Conservation (phyloP, 2,797 vertebrate species). For the Pantherophis vulpinus region DNA sequence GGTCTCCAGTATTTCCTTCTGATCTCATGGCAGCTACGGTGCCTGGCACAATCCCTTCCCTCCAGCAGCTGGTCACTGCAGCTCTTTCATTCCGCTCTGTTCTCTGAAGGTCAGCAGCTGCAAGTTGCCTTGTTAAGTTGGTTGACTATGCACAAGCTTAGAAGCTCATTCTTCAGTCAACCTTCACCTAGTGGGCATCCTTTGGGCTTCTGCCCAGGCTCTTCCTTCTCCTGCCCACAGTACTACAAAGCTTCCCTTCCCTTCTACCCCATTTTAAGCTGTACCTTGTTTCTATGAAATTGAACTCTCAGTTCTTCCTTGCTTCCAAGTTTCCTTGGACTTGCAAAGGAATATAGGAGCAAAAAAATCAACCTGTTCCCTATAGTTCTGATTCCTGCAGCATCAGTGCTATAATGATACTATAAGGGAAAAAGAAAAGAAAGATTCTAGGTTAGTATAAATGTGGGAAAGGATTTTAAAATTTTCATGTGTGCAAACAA, state of each 20-base stretch:
- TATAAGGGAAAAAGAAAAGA: background rate
- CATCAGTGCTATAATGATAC: background rate
- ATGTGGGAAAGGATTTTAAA: background rate
- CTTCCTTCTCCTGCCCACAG: background rate
- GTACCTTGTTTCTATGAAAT: background rate
- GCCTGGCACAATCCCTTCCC: background rate
- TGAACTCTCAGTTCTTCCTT: background rate
- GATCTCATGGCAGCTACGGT: background rate
- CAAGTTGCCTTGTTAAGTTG: background rate
- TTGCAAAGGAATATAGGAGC: background rate
- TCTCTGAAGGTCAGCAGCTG: background rate
- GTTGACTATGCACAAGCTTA: background rate
- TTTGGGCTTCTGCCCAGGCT: background rate
- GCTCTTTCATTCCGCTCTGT: background rate
- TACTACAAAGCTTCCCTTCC: background rate
- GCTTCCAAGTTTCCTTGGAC: background rate
- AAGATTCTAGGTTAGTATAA: background rate
- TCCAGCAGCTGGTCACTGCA: background rate
- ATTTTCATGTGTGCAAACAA: background rate
- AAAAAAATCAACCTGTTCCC: background rate
- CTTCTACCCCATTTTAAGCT: background rate
- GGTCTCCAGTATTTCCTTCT: background rate
- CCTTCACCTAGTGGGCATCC: background rate
- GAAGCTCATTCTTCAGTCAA: background rate
- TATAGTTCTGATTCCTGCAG: background rate